phyloP scores from a whole-genome alignment of 1,140 invertebrate genomes.

The Leptinotarsa defecta region DNA sequence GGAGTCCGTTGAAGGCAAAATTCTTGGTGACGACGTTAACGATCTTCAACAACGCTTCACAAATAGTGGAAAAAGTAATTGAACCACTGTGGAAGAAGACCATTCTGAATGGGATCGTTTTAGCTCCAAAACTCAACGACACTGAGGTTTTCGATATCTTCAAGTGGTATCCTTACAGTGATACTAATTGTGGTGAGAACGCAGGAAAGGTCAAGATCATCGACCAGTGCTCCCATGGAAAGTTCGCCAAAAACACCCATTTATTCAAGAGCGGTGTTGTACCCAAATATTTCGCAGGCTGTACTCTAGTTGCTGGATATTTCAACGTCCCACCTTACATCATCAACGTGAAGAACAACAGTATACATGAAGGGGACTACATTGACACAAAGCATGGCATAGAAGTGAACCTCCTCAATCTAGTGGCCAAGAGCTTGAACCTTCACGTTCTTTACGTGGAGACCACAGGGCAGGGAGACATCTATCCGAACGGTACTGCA shows the following conservation, averaged over 20 bases:
- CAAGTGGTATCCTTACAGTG: not conserved
- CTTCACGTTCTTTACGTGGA: not conserved
- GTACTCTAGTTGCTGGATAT: not conserved
- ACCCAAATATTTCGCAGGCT: not conserved
- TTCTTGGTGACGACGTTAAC: not conserved
- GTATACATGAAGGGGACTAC: not conserved
- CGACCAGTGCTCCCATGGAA: not conserved
- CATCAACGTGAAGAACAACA: not conserved
- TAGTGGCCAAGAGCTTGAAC: not conserved
- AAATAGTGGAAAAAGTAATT: not conserved
- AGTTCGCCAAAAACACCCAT: not conserved
- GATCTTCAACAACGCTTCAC: not conserved
- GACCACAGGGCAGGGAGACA: not conserved
- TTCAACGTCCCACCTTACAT: not conserved
- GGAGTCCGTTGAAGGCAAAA: not conserved
- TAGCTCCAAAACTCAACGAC: not conserved
- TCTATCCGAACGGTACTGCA: not conserved
- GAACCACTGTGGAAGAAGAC: not conserved
- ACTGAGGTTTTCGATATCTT: not conserved
- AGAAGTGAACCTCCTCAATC: not conserved
- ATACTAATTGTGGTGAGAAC: not conserved
- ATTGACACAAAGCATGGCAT: not conserved
- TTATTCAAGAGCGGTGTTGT: not conserved
- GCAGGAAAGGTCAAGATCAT: not conserved
- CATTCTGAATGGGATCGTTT: not conserved